Evolutionary conservation across 53 echinoderm and acorn worm species (phyloP).

Genomic region (Hippasteria phrygiana): DNA sequence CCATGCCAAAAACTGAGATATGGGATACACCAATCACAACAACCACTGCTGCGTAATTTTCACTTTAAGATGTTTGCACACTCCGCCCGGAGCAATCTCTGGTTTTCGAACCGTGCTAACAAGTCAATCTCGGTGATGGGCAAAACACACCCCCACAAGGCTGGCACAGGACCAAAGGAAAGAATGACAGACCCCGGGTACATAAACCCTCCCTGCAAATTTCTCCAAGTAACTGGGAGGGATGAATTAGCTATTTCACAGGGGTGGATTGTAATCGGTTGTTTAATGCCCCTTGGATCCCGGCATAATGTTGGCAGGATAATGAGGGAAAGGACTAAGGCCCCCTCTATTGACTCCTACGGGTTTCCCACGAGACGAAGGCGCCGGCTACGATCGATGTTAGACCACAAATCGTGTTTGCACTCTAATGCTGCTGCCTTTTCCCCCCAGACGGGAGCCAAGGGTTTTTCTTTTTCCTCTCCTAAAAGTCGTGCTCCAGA

Average conservation of each 20-base stretch:
- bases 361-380: background rate
- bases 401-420: constrained; percentile 53
- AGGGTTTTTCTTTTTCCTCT: background rate
- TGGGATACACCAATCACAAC: background rate
- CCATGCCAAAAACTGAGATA: too few relatives aligned
- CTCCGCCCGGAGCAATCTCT: background rate
- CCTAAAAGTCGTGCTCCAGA: constrained; percentile 5
- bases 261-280: constrained; percentile 19
- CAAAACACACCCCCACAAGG: background rate
- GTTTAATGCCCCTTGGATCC: constrained; percentile 34
- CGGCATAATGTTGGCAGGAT: constrained; percentile 9
- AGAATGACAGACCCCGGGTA: background rate
- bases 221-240: background rate
- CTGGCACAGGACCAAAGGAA: background rate
- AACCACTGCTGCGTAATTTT: background rate
- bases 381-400: constrained; percentile 39
- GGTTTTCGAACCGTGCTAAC: background rate
- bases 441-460: background rate
- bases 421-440: constrained; percentile 17
- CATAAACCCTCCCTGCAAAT: background rate
- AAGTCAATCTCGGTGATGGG: constrained; percentile 9
- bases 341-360: constrained; percentile 15
- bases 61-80: background rate
- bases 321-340: constrained; percentile 13
- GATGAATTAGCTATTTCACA: constrained; percentile 14